Conservation (phyloP, 2,113 vertebrate genomes). For the Polyodon spathula region DNA sequence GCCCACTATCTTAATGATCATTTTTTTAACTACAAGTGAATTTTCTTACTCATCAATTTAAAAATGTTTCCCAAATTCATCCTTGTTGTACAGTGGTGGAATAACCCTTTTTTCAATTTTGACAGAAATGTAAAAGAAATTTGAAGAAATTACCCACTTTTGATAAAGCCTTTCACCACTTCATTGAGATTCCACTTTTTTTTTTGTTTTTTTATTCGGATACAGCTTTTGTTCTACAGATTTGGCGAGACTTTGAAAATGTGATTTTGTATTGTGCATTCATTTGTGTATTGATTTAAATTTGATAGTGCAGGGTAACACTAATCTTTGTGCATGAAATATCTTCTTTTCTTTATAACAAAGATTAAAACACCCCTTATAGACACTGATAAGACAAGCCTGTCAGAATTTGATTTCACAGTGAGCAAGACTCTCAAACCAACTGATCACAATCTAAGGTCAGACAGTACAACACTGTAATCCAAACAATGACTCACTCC, state of each 20-base stretch:
- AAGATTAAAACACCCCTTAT: slow-evolving; percentile 10
- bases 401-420: slow-evolving; percentile 7
- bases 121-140: too few relatives aligned
- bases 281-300: background rate
- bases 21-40: too few relatives aligned
- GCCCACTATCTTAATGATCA: too few relatives aligned
- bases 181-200: too few relatives aligned
- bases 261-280: background rate
- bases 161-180: too few relatives aligned
- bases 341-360: background rate
- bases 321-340: background rate
- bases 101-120: too few relatives aligned
- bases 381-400: slow-evolving; percentile 8
- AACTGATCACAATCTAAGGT: slow-evolving; percentile 15
- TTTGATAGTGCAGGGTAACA: background rate
- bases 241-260: slow-evolving; percentile 2
- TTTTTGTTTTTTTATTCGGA: background rate
- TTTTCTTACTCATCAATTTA: too few relatives aligned
- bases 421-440: slow-evolving; percentile 8
- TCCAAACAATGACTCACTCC: slow-evolving; percentile 13
- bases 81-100: too few relatives aligned
- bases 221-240: slow-evolving; percentile 1
- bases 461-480: slow-evolving; percentile 13
- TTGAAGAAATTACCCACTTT: too few relatives aligned
- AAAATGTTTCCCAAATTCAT: too few relatives aligned